phyloP scores from a whole-genome alignment of 1,140 invertebrate genomes.

The Scaptomyza montana region DNA sequence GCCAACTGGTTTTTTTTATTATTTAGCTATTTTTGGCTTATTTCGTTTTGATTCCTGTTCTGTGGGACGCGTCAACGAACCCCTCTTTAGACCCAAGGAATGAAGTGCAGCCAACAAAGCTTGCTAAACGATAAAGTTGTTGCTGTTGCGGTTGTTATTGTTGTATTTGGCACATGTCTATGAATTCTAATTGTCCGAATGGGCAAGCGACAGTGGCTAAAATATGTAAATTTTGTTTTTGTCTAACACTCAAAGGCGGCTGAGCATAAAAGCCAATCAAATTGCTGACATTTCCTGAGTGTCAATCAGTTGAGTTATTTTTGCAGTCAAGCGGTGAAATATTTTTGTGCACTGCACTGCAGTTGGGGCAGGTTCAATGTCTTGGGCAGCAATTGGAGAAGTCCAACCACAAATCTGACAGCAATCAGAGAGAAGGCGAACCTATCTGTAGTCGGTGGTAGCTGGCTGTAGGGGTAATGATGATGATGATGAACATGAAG shows the following conservation, averaged over 20 bases:
- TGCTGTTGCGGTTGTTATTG: background rate
- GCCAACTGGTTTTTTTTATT: constrained; percentile 69
- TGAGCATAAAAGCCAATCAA: constrained; percentile 74
- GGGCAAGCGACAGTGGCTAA: constrained; percentile 46
- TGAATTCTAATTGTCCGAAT: constrained; percentile 73
- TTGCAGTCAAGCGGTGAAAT: constrained; percentile 16
- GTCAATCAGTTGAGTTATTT: constrained; percentile 70
- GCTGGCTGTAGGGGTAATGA: constrained; percentile 53
- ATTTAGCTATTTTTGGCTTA: constrained; percentile 79
- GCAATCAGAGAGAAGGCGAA: constrained; percentile 39
- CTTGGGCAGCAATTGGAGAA: constrained; percentile 15
- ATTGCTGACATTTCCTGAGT: constrained; percentile 79
- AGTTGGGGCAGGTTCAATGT: constrained; percentile 40
- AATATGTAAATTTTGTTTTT: constrained; percentile 72
- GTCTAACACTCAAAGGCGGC: constrained; percentile 63
- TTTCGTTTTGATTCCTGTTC: constrained; percentile 80
- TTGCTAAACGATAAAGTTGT: constrained; percentile 30
- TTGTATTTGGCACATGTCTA: constrained; percentile 61
- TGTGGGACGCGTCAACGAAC: constrained; percentile 73
- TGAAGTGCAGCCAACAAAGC: background rate
- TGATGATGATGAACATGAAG: constrained; percentile 35
- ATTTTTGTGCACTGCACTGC: background rate
- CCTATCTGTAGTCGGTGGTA: constrained; percentile 7
- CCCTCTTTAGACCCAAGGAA: constrained; percentile 8
- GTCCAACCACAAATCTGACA: constrained; percentile 60